Evolutionary conservation across 1,140 invertebrate species (phyloP), one percentile per base, ranked within the genome.

Genomic region (Belonocnema kinseyi): DNA sequence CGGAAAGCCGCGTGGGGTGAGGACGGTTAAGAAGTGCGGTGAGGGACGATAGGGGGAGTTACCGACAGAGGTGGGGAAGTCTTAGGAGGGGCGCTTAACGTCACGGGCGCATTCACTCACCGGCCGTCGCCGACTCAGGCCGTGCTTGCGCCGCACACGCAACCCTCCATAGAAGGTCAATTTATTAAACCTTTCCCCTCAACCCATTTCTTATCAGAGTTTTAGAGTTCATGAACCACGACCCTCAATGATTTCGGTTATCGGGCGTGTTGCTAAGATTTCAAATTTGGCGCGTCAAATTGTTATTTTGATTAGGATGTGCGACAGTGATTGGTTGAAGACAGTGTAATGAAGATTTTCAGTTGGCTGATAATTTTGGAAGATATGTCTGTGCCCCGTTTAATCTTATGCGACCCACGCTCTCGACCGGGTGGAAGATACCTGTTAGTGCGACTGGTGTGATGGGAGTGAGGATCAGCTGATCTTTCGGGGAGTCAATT

Each of bases 61-160:
- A 78, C 77, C 77, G 50, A 21, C 12, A 52, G 79, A 84, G 85
- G 83, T 76, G 85, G 84, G 75, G 21, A 74, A 70, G 82, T 88
- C 84, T 87, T 87, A 85, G 87, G 88, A 89, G 88, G 87, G 89
- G 87, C 86, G 86, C 85, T 82, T 81, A 86, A 87, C 85, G 80
- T 88, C 85, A 85, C 86, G 78, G 19, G 85, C 87, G 88, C 90
- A 90, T 90, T 91, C 89, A 90, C 90, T 91, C 88, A 89, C 85
- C 89, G 89, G 87, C 88, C 88, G 90, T 90, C 89, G 86, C 82
- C 87, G 89, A 88, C 87, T 79, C 75, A 81, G 77, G 87, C 88
- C 87, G 86, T 83, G 74, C 75, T 76, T 85, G 80, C 86, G 87
- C 85, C 84, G 85, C 78, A 85, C 85, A 86, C 87, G 86, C 81